Evolutionary conservation across 2,797 vertebrate species (phyloP).

Genomic region (Cichlasoma orientale): DNA sequence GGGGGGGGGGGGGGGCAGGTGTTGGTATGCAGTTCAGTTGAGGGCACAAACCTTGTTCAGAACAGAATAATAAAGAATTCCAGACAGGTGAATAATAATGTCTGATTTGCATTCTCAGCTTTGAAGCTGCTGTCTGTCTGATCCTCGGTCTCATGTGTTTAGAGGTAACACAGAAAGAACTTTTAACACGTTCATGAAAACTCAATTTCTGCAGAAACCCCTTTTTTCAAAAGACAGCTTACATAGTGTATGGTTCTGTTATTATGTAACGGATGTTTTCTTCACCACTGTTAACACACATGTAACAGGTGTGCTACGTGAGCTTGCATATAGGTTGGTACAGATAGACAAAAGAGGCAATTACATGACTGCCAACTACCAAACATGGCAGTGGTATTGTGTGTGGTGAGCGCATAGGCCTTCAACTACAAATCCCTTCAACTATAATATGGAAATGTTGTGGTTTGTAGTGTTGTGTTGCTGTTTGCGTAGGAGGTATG

Average conservation of each 20-base stretch:
- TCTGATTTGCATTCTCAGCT: slow-evolving; percentile 46
- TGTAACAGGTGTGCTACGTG: neutral
- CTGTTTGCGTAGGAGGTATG: neutral
- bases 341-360: neutral
- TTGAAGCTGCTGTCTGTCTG: slow-evolving; percentile 35
- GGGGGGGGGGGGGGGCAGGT: slow-evolving; percentile 7
- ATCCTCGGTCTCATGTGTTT: neutral
- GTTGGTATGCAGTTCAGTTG: neutral
- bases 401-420: neutral
- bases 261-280: neutral
- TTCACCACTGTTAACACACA: no score
- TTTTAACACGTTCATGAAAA: slow-evolving; percentile 5
- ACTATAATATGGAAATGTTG: neutral
- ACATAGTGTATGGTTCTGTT: neutral
- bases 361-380: neutral
- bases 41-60: neutral
- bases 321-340: neutral
- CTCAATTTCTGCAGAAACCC: neutral
- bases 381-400: neutral
- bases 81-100: slow-evolving; percentile 44
- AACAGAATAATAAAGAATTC: neutral
- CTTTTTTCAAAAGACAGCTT: neutral
- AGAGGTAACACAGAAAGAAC: neutral
- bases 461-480: neutral
- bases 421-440: neutral